Evolutionary conservation across 2,113 vertebrate genomes (phyloP), one percentile per base, ranked within the genome.

Genomic region (Calidris pugnax): DNA sequence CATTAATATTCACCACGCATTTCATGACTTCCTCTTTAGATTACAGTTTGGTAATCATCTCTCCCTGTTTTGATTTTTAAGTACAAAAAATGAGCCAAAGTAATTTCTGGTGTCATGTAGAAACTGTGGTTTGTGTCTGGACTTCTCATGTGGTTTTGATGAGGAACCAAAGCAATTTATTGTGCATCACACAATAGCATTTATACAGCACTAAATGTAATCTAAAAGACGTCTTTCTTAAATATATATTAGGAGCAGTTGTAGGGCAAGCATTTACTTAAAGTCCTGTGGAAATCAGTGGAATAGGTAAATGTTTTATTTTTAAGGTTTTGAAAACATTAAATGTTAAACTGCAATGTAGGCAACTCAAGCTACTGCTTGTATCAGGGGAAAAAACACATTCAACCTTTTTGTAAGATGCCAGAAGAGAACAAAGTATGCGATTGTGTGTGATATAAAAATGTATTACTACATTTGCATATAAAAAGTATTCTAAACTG

Each of bases 1-100:
- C 1, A 0, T 80, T 94, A 68, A 53, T 62, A 43, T 73, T 86
- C 45, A 59, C 45, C 50, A 24, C 23, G 16, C 0, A 0, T 59
- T 77, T 90, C 12, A 30, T 76, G 8, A 57, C 63, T 63, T 87
- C 13, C 20, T 11, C 12, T 78, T 81, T 63, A 39, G 43, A 47
- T 64, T 90, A 39, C 53, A 56, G 23, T 62, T 77, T 43, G 18
- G 17, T 43, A 62, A 27, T 68, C 5, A 3, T 63, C 33, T 74
- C 33, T 88, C 27, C 9, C 16, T 51, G 1, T 59, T 59, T 64
- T 69, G 43, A 30, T 53, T 85, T 82, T 77, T 45, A 59, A 60
- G 51, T 50, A 60, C 2, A 66, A 87, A 83, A 94, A 57, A 37
- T 19, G 20, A 84, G 15, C 22, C 37, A 39, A 72, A 62, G 41